Conservation (phyloP, 1,140 invertebrate species). For the Wasmannia auropunctata region DNA sequence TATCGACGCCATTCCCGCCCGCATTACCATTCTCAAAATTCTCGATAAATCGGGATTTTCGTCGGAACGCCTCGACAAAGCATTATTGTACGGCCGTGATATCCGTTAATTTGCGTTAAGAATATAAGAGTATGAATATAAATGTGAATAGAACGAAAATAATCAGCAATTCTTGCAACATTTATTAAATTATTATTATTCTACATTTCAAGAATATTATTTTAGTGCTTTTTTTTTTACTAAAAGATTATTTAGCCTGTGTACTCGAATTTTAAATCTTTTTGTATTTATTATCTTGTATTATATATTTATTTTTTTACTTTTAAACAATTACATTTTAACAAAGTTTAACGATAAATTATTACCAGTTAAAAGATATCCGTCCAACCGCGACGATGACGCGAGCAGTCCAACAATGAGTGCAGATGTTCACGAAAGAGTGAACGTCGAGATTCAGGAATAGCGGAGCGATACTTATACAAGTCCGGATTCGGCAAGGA, state of each 20-base stretch:
- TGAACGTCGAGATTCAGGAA: slow-evolving; percentile 61
- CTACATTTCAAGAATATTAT: background rate
- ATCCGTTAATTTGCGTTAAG: slow-evolving; percentile 15
- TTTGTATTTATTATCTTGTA: background rate
- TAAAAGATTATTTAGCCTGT: background rate
- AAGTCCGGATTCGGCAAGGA: slow-evolving; percentile 71
- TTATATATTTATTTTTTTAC: background rate
- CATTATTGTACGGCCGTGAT: background rate
- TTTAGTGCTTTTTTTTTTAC: background rate
- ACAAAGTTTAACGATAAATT: background rate
- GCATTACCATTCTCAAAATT: slow-evolving; percentile 76
- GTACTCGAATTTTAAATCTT: background rate
- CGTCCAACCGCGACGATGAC: background rate
- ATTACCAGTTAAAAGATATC: background rate
- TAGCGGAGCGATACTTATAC: slow-evolving; percentile 68
- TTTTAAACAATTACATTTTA: background rate
- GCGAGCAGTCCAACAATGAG: slow-evolving; percentile 13
- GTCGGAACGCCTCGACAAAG: slow-evolving; percentile 42
- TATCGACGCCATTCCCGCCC: slow-evolving; percentile 47
- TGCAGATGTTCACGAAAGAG: slow-evolving; percentile 40
- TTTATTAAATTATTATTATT: background rate
- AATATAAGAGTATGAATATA: background rate
- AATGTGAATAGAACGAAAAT: background rate
- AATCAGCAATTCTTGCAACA: background rate
- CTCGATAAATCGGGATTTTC: slow-evolving; percentile 74